These are phyloP conservation scores for Tinea pellionella DNA, from an alignment of 2,888 invertebrate genomes.

Conservation along the genomic window DNA sequence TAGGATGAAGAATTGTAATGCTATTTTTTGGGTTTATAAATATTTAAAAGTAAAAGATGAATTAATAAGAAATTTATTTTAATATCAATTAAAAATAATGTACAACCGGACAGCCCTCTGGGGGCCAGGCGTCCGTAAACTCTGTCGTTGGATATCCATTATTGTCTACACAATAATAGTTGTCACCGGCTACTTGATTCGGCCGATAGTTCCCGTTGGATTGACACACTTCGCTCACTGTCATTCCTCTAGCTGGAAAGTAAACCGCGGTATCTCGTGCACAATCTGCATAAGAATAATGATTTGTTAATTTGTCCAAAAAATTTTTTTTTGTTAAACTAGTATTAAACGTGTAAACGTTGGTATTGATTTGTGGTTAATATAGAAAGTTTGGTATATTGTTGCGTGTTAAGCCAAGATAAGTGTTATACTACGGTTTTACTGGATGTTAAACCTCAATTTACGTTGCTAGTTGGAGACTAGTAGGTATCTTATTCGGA, in stretches of 20 bases:
- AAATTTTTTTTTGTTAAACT: no score
- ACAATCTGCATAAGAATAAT: slow-evolving; percentile 57
- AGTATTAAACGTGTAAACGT: no score
- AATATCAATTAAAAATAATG: neutral
- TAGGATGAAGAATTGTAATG: neutral
- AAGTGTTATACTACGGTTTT: no score
- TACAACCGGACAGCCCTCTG: slow-evolving; percentile 23
- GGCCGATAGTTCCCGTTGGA: slow-evolving; percentile 70
- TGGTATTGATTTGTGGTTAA: neutral
- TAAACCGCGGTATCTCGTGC: slow-evolving; percentile 67
- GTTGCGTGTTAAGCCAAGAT: neutral
- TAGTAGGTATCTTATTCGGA: no score
- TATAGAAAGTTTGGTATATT: slow-evolving; percentile 2
- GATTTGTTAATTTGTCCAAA: neutral
- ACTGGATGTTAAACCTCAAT: no score
- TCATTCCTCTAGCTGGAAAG: slow-evolving; percentile 58
- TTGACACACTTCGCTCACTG: slow-evolving; percentile 55
- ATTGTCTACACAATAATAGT: slow-evolving; percentile 69
- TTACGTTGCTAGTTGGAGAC: no score
- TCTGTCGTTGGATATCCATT: slow-evolving; percentile 63
- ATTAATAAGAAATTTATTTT: neutral
- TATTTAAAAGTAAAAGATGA: neutral
- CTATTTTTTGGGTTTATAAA: neutral
- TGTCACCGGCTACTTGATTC: slow-evolving; percentile 61
- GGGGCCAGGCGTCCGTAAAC: slow-evolving; percentile 29